Evolutionary conservation across 2,113 vertebrate genomes (phyloP), one percentile per base, ranked within the genome.

Genomic region (Struthidea cinerea): DNA sequence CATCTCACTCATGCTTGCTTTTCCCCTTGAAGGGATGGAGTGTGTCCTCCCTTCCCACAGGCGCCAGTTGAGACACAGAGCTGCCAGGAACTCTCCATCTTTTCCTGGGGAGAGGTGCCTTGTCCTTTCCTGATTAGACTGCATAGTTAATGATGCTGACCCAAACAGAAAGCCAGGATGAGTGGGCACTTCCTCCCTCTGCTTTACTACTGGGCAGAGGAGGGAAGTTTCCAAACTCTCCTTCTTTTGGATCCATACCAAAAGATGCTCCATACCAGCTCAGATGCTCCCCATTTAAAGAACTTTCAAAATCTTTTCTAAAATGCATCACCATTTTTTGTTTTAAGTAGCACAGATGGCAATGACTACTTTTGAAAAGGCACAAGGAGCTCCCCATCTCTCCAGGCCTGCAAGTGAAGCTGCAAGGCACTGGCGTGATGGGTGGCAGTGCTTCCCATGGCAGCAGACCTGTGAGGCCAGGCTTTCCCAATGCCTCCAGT

Each of bases 31-130:
- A 50, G 16, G 59, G 26, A 56, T 28, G 32, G 24, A 77, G 10
- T 1, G 2, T 8, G 16, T 44, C 67, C 80, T 84, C 67, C 59
- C 64, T 69, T 35, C 56, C 88, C 78, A 47, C 0, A 3, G 89
- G 35, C 1, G 0, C 11, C 27, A 52, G 46, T 0, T 26, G 68
- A 49, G 73, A 53, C 50, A 27, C 22, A 3, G 1, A 41, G 23
- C 32, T 4, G 1, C 22, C 2, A 3, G 41, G 32, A 69, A 6
- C 42, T 18, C 18, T 46, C 30, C 0, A 1, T 28, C 59, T 78
- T 56, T 60, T 53, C 35, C 10, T 5, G 13, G 26, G 22, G 56
- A 27, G 39, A 49, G 30, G 1, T 30, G 33, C 49, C 50, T 76
- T 86, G 39, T 44, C 68, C 24, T 73, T 56, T 89, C 24, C 77